Evolutionary conservation across 1,140 invertebrate genomes (phyloP), one percentile per base, ranked within the genome.

Genomic region (Schlechtendalia chinensis): DNA sequence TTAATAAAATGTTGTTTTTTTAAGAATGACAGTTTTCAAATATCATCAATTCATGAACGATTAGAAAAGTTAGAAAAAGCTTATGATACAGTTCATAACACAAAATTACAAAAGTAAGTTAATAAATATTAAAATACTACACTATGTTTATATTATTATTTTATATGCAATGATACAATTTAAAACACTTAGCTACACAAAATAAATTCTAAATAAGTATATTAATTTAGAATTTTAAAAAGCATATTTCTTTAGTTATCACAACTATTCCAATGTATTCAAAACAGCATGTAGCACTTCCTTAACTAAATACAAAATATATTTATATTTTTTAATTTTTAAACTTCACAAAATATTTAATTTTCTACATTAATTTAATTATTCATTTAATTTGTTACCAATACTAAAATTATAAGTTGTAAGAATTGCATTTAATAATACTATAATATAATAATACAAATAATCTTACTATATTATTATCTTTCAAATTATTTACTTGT

Each of bases 11-110:
- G 22, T 10, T 24, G 10, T 24, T 5, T 47, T 45, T 45, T 77
- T 45, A 19, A 77, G 72, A 58, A 59, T 45, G 27, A 39, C 14
- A 56, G 14, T 17, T 22, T 54, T 59, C 54, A 77, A 50, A 39
- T 77, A 19, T 77, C 54, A 27, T 39, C 56, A 59, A 77, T 77
- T 45, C 14, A 77, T 45, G 72, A 77, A 39, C 27, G 72, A 0
- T 16, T 77, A 77, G 72, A 56, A 58, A 77, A 59, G 45, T 45
- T 77, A 59, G 72, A 77, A 59, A 77, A 77, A 39, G n/a, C 14
- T 0, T 32, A 32, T 29, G 22, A 77, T 11, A 69, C 19, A 69
- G 10, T 27, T 14, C 14, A 63, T 32, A 63, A 63, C 17, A 17
- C 16, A 17, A 54, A 72, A 54, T 45, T 53, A 29, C 50, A 72